Percentiles rank a stretch among this genome's conserved stretches.
phyloP scores from a whole-genome alignment of 2,113 vertebrate species.

The Mobula birostris region DNA sequence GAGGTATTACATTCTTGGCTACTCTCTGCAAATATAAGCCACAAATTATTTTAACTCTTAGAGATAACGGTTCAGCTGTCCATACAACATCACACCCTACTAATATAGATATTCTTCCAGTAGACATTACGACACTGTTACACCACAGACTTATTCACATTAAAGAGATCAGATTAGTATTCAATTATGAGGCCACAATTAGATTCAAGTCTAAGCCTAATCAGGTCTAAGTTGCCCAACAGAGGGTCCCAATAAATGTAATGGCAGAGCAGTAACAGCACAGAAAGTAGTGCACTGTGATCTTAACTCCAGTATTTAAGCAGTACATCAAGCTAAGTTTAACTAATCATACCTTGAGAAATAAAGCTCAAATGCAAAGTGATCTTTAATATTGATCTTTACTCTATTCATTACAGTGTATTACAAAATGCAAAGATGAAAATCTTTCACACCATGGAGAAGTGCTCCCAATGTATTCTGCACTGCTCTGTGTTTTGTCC shows the following conservation, averaged over 20 bases:
- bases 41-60: too few relatives aligned
- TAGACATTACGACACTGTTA: not conserved
- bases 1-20: too few relatives aligned
- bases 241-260: not conserved
- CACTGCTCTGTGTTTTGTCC: not conserved
- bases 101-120: too few relatives aligned
- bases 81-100: too few relatives aligned
- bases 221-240: not conserved
- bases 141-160: not conserved
- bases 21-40: too few relatives aligned
- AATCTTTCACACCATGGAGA: not conserved
- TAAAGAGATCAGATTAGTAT: not conserved
- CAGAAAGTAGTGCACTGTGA: not conserved
- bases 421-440: not conserved
- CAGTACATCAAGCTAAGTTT: not conserved
- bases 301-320: not conserved
- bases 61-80: too few relatives aligned
- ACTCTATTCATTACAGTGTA: not conserved
- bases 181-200: not conserved
- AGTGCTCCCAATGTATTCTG: not conserved
- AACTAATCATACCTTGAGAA: too few relatives aligned
- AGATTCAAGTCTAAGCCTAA: not conserved
- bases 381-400: not conserved
- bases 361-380: not conserved
- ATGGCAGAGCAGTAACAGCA: not conserved